These are phyloP conservation scores for Carabus problematicus DNA, from an alignment of 2,888 invertebrate genomes.

Conservation along the genomic window DNA sequence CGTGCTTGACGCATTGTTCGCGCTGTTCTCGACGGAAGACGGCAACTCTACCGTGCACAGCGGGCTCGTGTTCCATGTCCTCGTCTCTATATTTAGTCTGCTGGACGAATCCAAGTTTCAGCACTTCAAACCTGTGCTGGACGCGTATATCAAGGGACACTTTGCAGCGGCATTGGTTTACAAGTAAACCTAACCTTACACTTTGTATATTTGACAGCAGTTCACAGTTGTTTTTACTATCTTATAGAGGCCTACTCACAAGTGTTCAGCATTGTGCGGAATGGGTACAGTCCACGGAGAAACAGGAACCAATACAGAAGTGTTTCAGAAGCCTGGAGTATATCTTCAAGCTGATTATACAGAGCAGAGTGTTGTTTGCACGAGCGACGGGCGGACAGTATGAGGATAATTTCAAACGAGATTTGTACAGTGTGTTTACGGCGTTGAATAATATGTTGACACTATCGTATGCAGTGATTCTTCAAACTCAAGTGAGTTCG, in stretches of 20 bases:
- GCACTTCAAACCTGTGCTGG: slow-evolving; percentile 92
- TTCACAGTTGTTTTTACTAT: neutral
- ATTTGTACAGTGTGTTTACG: slow-evolving; percentile 80
- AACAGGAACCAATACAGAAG: slow-evolving; percentile 88
- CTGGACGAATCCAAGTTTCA: slow-evolving; percentile 91
- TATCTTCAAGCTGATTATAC: slow-evolving; percentile 91
- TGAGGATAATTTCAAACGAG: slow-evolving; percentile 85
- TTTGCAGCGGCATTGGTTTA: slow-evolving; percentile 95
- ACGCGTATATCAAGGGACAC: slow-evolving; percentile 92
- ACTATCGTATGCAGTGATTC: slow-evolving; percentile 75
- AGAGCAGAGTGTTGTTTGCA: slow-evolving; percentile 83
- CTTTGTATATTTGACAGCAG: slow-evolving; percentile 11
- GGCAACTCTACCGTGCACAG: slow-evolving; percentile 89
- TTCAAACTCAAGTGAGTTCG: slow-evolving; percentile 73
- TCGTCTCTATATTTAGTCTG: slow-evolving; percentile 90
- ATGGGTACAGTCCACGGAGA: slow-evolving; percentile 83
- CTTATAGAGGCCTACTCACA: slow-evolving; percentile 77
- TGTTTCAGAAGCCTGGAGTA: slow-evolving; percentile 91
- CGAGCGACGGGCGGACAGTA: slow-evolving; percentile 88
- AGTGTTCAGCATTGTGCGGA: slow-evolving; percentile 92
- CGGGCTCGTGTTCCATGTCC: slow-evolving; percentile 88
- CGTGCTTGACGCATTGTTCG: slow-evolving; percentile 90
- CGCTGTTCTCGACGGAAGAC: slow-evolving; percentile 92
- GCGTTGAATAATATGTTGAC: slow-evolving; percentile 80
- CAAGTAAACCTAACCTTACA: slow-evolving; percentile 67